A percentile compares a stretch with the other conserved stretches of the same genome.
Conservation (phyloP, 2,797 vertebrate species). For the Lutra lutra region DNA sequence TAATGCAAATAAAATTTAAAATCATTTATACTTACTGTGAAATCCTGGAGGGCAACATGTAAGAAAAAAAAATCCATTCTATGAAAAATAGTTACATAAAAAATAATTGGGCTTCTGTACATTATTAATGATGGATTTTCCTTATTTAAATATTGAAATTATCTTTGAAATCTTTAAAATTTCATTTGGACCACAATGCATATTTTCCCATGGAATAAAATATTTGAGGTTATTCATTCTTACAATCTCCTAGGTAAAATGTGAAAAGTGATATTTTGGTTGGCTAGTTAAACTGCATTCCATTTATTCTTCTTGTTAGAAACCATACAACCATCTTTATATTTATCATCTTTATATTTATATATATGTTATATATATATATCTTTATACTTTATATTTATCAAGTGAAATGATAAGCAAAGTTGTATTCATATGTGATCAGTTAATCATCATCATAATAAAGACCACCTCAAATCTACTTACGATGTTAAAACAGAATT, state of each 20-base stretch:
- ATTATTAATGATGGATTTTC: not conserved
- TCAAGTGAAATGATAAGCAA: conserved; percentile 13
- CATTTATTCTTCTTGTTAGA: not conserved
- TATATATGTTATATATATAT: too few species aligned
- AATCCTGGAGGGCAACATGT: not conserved
- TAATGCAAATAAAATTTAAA: too few species aligned
- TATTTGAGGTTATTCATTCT: not conserved
- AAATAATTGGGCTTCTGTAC: not conserved
- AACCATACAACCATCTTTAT: not conserved
- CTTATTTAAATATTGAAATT: not conserved
- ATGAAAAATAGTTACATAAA: not conserved
- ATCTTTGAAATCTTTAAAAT: not conserved
- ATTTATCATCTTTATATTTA: not conserved
- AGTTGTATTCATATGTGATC: not conserved
- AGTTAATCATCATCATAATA: not conserved
- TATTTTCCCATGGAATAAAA: not conserved
- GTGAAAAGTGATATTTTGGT: not conserved
- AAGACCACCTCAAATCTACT: not conserved
- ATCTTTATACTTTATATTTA: not conserved
- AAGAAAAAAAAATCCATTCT: not conserved
- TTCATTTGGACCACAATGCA: not conserved
- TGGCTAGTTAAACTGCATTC: not conserved
- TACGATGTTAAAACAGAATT: not conserved
- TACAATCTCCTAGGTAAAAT: not conserved
- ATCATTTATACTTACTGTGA: not conserved